Base-by-base conservation (phyloP, 2,113 vertebrate species). In the Leptocoma aspasia region DNA sequence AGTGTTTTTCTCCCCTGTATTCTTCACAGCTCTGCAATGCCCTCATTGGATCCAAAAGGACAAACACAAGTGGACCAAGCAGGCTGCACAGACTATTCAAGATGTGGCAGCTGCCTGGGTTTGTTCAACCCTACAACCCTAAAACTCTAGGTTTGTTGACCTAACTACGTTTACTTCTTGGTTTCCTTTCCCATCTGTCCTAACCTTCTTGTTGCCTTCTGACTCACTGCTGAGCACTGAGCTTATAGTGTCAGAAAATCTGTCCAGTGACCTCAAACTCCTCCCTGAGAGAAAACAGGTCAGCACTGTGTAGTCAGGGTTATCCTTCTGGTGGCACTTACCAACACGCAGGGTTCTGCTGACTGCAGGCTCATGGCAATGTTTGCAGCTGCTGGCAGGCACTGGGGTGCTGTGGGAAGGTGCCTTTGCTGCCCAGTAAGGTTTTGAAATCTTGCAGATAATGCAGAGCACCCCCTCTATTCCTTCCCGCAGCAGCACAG, bases 331-430 rank as follows among this genome's bases (percentile, higher is more conserved):
- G 19, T 54, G 30, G 7, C 23, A 30, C 28, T 71, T 27, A 73
- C 71, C 60, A 16, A 4, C 3, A 63, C 4, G 1, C 18, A 27
- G n/a, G 1, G 1, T 6, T 47, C 33, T 37, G 18, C 79, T 31
- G 53, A 8, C 50, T 3, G 4, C 47, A 70, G 52, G 42, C 52
- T 70, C 23, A 6, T 3, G 7, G 15, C 7, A 8, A 15, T 2
- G 35, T 15, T 6, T 11, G 47, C 33, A 49, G 63, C 60, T 42
- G 52, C 26, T 7, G 16, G 49, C 80, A 54, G 60, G 71, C 6
- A 2, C 37, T 5, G 54, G 41, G 28, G n/a, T 23, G 45, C 84
- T 50, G 49, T 2, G 6, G 63, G 56, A 47, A 30, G 39, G 44
- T 31, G 37, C 28, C 50, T 81, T 47, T 1, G 1, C 54, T 77